Evolutionary conservation across 2,113 vertebrate species (phyloP), one percentile per base, ranked within the genome.

Genomic region (Poecilia latipinna): DNA sequence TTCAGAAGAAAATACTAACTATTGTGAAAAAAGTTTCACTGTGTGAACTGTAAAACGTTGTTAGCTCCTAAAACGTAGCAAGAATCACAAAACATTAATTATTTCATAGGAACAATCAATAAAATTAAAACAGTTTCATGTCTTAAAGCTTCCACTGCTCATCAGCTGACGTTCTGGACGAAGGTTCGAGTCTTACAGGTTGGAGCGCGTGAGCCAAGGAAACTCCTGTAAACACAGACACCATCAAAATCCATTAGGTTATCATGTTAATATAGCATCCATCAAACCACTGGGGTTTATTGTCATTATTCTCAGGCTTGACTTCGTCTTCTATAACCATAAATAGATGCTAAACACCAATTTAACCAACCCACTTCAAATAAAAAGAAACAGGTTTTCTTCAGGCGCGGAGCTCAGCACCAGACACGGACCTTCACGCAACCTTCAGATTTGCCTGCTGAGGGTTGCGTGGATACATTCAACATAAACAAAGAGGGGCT

Each of bases 121-220:
- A 70, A 54, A 62, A 73, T 11, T 3, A 65, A 60, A 61, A n/a
- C 32, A 70, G 61, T 70, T 51, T 48, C 12, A 68, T 39, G 66
- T 62, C 71, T 33, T 68, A 13, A 61, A 61, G 32, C 39, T 71
- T 72, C 7, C 44, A 39, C 32, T 61, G 79, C 48, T 74, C 48
- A 60, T 63, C 10, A 71, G 78, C 63, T 66, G 15, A 65, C 12
- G n/a, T 42, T 57, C 6, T 54, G 65, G 68, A 78, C 3, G 4
- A 35, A 57, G 35, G 15, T 63, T 79, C 33, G 12, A 12, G 64
- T 70, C 82, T 57, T 94, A 99, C 70, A 99, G 88, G 80, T 96
- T 97, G 73, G 98, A 97, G 74, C 93, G 96, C 6, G 97, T 99
- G 85, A 99, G 95, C 98, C 98, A 99, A 8, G 95, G 96, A 90